Conservation (phyloP, 2,888 invertebrate genomes). For the Mythimna vitellina region DNA sequence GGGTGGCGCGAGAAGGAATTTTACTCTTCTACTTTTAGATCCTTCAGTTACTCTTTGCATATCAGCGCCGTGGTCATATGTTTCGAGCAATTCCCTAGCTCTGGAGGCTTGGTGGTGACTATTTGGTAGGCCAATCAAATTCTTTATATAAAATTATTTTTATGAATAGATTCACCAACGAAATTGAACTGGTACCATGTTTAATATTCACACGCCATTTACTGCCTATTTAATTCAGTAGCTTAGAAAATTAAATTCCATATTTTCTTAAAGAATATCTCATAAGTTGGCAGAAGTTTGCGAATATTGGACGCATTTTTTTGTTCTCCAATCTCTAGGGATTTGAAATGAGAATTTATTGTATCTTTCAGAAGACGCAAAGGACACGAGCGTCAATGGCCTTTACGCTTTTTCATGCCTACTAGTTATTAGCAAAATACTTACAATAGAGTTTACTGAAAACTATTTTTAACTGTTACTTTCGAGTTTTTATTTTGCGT, state of each 20-base stretch:
- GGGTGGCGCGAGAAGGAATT: no score
- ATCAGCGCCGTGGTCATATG: no score
- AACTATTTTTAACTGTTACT: background rate
- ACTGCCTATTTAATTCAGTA: background rate
- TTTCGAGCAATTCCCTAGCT: no score
- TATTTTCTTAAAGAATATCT: background rate
- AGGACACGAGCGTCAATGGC: background rate
- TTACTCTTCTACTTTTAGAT: no score
- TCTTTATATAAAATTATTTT: background rate
- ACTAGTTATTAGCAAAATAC: background rate
- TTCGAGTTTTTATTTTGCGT: background rate
- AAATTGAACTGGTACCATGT: background rate
- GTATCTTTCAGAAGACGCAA: background rate
- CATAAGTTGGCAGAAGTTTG: background rate
- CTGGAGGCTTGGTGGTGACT: no score
- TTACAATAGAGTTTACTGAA: no score
- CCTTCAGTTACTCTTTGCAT: no score
- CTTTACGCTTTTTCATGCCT: background rate
- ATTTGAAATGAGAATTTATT: slow-evolving; percentile 24
- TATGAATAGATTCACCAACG: background rate
- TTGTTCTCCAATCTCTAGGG: background rate
- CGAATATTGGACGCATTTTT: background rate
- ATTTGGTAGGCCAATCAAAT: no score
- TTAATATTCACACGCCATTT: background rate
- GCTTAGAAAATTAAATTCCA: background rate